Conservation (phyloP, 2,113 vertebrate genomes). For the Propithecus coquereli region DNA sequence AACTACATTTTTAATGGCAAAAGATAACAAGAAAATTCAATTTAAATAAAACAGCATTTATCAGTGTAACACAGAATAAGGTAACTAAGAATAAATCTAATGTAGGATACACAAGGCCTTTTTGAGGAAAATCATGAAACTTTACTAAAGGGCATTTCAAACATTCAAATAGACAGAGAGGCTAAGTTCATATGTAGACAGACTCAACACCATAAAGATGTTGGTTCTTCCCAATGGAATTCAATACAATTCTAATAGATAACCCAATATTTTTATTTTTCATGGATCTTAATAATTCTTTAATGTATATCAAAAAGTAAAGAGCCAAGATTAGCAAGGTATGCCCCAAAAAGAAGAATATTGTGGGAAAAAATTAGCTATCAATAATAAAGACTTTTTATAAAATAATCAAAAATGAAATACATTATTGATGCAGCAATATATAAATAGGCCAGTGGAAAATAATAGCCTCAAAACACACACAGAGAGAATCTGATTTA, state of each 20-base stretch:
- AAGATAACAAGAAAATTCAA: neutral
- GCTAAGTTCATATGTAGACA: neutral
- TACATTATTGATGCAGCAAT: neutral
- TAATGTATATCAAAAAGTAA: neutral
- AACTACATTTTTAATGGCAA: neutral
- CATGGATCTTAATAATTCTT: neutral
- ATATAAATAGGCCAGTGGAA: neutral
- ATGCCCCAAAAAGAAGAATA: neutral
- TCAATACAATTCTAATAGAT: neutral
- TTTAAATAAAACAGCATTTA: slow-evolving; percentile 34
- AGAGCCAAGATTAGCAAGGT: neutral
- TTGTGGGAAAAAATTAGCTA: neutral
- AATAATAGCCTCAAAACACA: neutral
- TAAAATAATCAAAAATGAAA: neutral
- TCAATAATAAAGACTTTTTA: neutral
- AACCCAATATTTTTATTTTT: neutral
- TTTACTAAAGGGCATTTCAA: neutral
- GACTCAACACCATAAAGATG: neutral
- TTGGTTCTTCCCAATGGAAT: neutral
- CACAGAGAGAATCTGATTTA: neutral
- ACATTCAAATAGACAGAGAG: neutral
- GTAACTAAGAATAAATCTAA: neutral
- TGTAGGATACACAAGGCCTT: neutral
- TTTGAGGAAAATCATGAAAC: neutral
- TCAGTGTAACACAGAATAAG: neutral